These are phyloP conservation scores for Papilio polytes DNA, from an alignment of 1,140 invertebrate species.

Conservation along the genomic window DNA sequence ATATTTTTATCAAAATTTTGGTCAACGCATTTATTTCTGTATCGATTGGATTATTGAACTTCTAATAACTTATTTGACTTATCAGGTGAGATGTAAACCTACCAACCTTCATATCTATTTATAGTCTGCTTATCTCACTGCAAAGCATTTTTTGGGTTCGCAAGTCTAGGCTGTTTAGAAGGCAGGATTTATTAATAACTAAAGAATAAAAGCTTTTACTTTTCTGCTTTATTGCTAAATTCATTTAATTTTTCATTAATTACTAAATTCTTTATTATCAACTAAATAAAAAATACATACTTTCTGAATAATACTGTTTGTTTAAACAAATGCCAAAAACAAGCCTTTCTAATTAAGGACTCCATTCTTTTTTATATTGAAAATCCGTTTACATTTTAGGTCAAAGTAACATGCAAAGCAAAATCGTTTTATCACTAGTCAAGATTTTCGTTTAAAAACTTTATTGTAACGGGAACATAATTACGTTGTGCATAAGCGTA, in stretches of 20 bases:
- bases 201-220: neutral
- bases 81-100: neutral
- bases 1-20: neutral
- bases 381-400: neutral
- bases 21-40: neutral
- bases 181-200: neutral
- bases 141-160: too few relatives aligned
- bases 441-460: constrained; percentile 7
- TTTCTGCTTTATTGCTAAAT: neutral
- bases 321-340: too few relatives aligned
- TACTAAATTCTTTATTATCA: too few relatives aligned
- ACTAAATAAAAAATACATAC: too few relatives aligned
- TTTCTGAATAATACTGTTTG: too few relatives aligned
- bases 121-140: neutral
- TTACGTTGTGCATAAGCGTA: constrained; percentile 48
- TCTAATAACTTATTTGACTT: neutral
- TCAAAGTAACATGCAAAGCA: neutral
- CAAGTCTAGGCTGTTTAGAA: neutral
- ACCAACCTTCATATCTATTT: neutral
- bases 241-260: too few relatives aligned
- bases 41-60: neutral
- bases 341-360: neutral
- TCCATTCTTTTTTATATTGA: neutral
- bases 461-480: constrained; percentile 42
- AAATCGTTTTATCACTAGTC: neutral